phyloP scores from a whole-genome alignment of 2,113 vertebrate species.

The Mustela nigripes region DNA sequence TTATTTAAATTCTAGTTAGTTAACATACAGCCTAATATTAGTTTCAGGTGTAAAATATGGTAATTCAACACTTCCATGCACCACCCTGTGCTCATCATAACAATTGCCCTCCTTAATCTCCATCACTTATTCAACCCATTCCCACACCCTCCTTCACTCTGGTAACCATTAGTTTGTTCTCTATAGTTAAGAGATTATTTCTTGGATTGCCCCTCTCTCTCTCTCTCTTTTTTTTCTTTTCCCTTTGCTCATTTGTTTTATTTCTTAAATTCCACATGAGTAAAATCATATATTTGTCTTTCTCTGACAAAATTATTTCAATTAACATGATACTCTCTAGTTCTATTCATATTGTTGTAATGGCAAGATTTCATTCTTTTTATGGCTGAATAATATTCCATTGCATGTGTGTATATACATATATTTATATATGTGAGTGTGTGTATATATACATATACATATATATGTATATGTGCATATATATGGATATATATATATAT shows the following conservation, averaged over 20 bases:
- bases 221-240: background rate
- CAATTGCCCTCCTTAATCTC: background rate
- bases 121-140: background rate
- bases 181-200: background rate
- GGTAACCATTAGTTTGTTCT: background rate
- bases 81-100: background rate
- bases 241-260: background rate
- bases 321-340: background rate
- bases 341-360: background rate
- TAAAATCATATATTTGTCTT: background rate
- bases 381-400: background rate
- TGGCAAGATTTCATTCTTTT: background rate
- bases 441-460: no score
- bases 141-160: background rate
- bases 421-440: no score
- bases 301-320: background rate
- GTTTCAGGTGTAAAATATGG: background rate
- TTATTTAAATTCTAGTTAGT: background rate
- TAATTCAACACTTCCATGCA: background rate
- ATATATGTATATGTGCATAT: no score
- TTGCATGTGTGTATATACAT: background rate
- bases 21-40: background rate
- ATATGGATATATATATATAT: no score
- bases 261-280: background rate
- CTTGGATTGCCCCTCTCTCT: background rate